Evolutionary conservation across 1,140 invertebrate species (phyloP), one percentile per base, ranked within the genome.

Genomic region (Brachionus manjavacas): DNA sequence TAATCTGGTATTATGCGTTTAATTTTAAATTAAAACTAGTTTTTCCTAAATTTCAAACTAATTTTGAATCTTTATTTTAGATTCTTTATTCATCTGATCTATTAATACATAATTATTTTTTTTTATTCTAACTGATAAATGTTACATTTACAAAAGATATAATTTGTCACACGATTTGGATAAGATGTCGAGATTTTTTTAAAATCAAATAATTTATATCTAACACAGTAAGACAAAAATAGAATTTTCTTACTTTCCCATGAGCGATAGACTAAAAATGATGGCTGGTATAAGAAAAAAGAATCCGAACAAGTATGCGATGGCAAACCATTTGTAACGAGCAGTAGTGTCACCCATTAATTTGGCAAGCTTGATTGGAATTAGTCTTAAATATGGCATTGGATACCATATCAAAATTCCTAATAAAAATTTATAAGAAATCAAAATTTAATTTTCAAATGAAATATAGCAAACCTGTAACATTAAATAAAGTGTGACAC

Each of bases 401-500:
- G 92, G 91, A 86, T 92, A 93, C 86, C 91, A 93, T 0, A 93
- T 64, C 0, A 93, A 16, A 49, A 93, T 91, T 31, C 80, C 80
- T 83, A 23, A 46, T 41, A 80, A 46, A 31, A 55, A n/a, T 0
- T 20, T n/a, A 23, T 28, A 35, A 41, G 2, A 16, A 66, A 41
- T 31, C 11, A 39, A 28, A 16, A 25, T n/a, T 43, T 4, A 68
- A 64, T 55, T 28, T 52, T 16, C 14, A 41, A 31, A 39, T 14
- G 20, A 9, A 39, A 16, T 3, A 39, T 3, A 41, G 25, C 3
- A 7, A 25, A 3, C 92, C 92, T n/a, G 89, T 87, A 7, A 93
- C 78, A 86, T 93, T 93, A 87, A 93, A 93, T 60, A 93, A 91
- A 2, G 92, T 87, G 87, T 93, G 92, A 85, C 91, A 91, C 9